Percentiles rank a stretch among this genome's conserved stretches.
Evolutionary conservation across 2,113 vertebrate genomes (phyloP).

Genomic region (Cyanistes caeruleus): DNA sequence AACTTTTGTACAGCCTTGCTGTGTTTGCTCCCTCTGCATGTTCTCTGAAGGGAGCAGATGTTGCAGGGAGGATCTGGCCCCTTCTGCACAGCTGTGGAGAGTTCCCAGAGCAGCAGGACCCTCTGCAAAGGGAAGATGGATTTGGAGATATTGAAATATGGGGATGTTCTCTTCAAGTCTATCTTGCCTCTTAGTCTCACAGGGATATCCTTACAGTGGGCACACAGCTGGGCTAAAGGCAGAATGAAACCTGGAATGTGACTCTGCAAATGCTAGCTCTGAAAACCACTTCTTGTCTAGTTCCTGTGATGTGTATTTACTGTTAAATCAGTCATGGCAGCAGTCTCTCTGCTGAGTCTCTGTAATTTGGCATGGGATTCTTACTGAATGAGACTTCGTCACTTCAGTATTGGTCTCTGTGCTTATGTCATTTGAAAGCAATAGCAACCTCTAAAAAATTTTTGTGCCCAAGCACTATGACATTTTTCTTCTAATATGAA

Average conservation of each 20-base stretch:
- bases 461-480: background rate
- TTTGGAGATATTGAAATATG: background rate
- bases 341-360: background rate
- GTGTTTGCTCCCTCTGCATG: background rate
- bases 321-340: background rate
- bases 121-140: background rate
- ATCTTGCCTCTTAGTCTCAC: background rate
- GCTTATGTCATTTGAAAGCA: background rate
- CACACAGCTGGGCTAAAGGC: background rate
- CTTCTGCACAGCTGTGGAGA: background rate
- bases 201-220: background rate
- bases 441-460: background rate
- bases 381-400: background rate
- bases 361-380: background rate
- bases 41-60: background rate
- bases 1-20: background rate
- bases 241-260: background rate
- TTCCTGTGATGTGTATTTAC: background rate
- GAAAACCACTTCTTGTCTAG: background rate
- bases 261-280: background rate
- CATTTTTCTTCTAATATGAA: background rate
- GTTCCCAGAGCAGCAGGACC: background rate
- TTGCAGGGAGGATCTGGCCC: background rate
- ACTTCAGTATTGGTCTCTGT: background rate
- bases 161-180: background rate